Conservation (phyloP, 2,797 vertebrate species). For the Pseudochirops corinnae region DNA sequence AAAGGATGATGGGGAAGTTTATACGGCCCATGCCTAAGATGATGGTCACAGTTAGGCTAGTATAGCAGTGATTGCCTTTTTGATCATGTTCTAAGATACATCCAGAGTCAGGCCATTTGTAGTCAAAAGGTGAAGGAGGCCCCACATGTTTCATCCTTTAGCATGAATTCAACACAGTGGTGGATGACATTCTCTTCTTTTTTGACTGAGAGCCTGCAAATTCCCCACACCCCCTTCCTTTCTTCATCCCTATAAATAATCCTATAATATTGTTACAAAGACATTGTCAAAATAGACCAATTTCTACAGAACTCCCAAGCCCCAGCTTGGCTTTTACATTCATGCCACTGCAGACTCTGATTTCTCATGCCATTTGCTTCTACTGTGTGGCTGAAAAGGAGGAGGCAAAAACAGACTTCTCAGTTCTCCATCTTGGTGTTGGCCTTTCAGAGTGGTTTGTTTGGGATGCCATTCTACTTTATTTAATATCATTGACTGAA, state of each 20-base stretch:
- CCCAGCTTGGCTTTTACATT: slow-evolving; percentile 58
- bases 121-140: neutral
- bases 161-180: slow-evolving; percentile 37
- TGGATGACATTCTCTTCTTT: slow-evolving; percentile 58
- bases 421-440: neutral
- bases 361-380: neutral
- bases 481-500: slow-evolving; percentile 57
- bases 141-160: neutral
- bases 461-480: slow-evolving; percentile 50
- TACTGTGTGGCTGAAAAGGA: neutral
- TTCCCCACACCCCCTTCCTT: slow-evolving; percentile 3
- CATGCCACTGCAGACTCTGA: slow-evolving; percentile 44
- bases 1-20: neutral
- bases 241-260: slow-evolving; percentile 55
- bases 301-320: slow-evolving; percentile 63
- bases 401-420: neutral
- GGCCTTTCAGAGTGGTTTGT: slow-evolving; percentile 64
- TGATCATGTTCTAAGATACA: slow-evolving; percentile 43
- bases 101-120: neutral
- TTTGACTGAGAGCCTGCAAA: slow-evolving; percentile 56
- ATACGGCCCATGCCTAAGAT: neutral
- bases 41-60: neutral
- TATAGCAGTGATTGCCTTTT: slow-evolving; percentile 2
- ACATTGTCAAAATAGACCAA: slow-evolving; percentile 45
- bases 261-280: slow-evolving; percentile 56